Evolutionary conservation across 53 echinoderm and acorn worm species (phyloP), one percentile per base, ranked within the genome.

Genomic region (Apostichopus leukothele): DNA sequence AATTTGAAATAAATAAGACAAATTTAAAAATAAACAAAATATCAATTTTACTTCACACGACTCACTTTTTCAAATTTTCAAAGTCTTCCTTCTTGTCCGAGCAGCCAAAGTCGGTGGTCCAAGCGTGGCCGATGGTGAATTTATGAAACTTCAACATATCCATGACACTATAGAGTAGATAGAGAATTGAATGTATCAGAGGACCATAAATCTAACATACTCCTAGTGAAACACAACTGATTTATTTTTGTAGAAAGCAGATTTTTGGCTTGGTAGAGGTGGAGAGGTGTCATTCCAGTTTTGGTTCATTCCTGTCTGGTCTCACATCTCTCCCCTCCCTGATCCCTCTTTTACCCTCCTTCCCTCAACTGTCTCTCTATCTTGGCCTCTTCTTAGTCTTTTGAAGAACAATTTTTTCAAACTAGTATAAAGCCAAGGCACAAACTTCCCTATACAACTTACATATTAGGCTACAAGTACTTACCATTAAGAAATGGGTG

Each of bases 141-240:
- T 96, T 96, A 86, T 96, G 96, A 74, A 96, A 96, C 83, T 96
- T 96, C 79, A 96, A 59, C 96, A 96, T 96, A 89, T 96, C 96
- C 90, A 96, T 89, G 16, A 96, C 96, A 5, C 96, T 96, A 76
- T 63, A 18, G 61, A 39, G 39, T 39, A 39, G 39, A 39, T 39
- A 39, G 39, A 39, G 39, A 39, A 39, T 1, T 0, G 68, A 67
- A 3, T 67, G 13, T 67, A 67, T 16, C n/a, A 39, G 39, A 39
- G 68, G n/a, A 67, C n/a, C 68, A 13, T 4, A 67, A 67, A 0
- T 2, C 0, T 67, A n/a, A 67, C n/a, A n/a, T 2, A 67, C n/a
- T 16, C 14, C n/a, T 3, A 4, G 68, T 67, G 5, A 67, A n/a
- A 4, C 13, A 67, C 0, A 16, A 67, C 13, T 67, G 68, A 16